Base-by-base conservation (phyloP, 2,113 vertebrate species). In the Gymnobelideus leadbeateri region DNA sequence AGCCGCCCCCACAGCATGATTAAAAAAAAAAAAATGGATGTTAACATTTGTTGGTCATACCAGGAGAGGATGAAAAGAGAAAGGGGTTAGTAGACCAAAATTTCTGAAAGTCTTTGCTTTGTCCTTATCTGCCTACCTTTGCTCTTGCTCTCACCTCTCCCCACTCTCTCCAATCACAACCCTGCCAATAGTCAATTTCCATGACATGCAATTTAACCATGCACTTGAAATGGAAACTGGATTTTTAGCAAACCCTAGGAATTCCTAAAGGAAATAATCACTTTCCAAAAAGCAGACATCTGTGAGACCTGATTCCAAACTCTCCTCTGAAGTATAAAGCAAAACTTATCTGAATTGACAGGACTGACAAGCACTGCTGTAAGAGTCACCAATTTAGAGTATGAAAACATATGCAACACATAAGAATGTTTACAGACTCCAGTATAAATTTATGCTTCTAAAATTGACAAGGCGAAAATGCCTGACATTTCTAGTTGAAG, bases 221-320 rank as follows among this genome's bases (percentile, higher is more conserved):
- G 19, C 0, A 84, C n/a, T 21, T 21, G n/a, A 16, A 43, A 43
- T 23, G n/a, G n/a, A 43, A 84, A 84, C 68, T 84, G 16, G 16
- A 84, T 16, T n/a, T 23, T 84, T n/a, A 43, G 43, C 19, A 84
- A 84, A 84, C 43, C 19, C 6, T 43, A 84, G 1, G 37, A 43
- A 84, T 84, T 84, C 19, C 19, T 84, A 43, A 84, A 84, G 37
- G 68, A 84, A 61, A 57, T 28, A 57, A 55, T 37, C 37, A 37
- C 93, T 23, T 96, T 92, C 96, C 91, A 97, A 97, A 97, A 97
- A 91, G 51, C 94, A 28, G 37, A 47, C 90, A 94, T 93, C 94
- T 97, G 92, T 49, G 51, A 94, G 26, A 31, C n/a, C 94, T 96
- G 96, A 3, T 12, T 93, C 77, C 0, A 14, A 94, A 94, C 93